Conservation (phyloP, 2,113 vertebrate species). For the Pampusana beccarii region DNA sequence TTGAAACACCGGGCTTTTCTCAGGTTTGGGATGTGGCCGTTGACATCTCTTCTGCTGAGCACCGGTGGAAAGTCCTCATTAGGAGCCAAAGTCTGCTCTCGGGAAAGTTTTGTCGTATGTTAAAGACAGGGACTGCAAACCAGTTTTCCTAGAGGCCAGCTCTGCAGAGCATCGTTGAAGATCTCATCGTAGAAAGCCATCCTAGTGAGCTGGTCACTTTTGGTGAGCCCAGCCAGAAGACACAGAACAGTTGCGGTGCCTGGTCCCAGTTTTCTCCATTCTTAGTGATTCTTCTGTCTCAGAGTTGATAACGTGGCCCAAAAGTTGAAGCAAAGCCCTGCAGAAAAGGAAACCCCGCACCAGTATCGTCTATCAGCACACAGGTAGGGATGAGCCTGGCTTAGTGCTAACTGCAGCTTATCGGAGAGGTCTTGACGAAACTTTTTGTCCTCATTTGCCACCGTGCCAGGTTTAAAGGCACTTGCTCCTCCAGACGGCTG, state of each 20-base stretch:
- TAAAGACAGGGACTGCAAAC: background rate
- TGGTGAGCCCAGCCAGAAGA: background rate
- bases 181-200: background rate
- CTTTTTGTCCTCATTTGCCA: background rate
- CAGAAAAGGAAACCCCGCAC: background rate
- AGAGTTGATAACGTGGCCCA: background rate
- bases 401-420: background rate
- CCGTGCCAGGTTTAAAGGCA: background rate
- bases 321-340: background rate
- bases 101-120: background rate
- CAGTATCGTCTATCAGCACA: background rate
- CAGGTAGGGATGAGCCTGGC: background rate
- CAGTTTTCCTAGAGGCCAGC: background rate
- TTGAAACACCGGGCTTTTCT: conserved; percentile 1
- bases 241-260: background rate
- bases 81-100: background rate
- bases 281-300: background rate
- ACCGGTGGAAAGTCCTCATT: background rate
- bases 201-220: background rate
- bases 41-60: background rate
- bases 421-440: background rate
- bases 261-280: background rate
- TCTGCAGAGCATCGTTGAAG: background rate
- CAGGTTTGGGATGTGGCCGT: background rate
- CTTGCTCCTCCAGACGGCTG: background rate